Conservation (phyloP, 2,888 invertebrate species). For the Empis stercorea region DNA sequence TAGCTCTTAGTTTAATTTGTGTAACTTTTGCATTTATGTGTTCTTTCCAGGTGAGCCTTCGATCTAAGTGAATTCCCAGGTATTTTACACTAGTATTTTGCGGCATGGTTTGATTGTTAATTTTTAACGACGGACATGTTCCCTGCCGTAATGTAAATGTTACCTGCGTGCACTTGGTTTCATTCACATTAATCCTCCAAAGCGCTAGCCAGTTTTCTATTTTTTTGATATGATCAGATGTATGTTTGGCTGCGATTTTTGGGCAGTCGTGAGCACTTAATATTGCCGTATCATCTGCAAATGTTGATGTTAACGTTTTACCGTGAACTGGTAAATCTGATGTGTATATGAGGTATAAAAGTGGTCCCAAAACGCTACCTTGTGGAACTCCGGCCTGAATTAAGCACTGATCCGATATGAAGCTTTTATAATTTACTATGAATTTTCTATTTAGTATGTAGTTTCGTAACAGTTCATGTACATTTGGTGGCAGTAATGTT, state of each 20-base stretch:
- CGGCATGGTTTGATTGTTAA: too few relatives aligned
- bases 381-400: neutral
- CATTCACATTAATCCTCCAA: neutral
- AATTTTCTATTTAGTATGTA: neutral
- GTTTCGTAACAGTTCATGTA: neutral
- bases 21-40: too few relatives aligned
- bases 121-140: too few relatives aligned
- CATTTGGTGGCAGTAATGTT: neutral
- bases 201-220: neutral
- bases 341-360: neutral
- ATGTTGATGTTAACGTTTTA: neutral
- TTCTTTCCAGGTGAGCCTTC: too few relatives aligned
- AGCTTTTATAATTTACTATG: neutral
- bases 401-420: neutral
- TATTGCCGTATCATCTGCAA: neutral
- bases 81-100: too few relatives aligned
- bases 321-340: neutral
- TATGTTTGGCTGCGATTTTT: neutral
- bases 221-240: neutral
- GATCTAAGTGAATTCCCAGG: too few relatives aligned
- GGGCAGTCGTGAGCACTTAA: neutral
- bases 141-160: too few relatives aligned
- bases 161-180: neutral
- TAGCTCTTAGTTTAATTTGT: too few relatives aligned
- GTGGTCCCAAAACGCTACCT: neutral